phyloP scores from a whole-genome alignment of 2,797 vertebrate species.

The Peromyscus eremicus region DNA sequence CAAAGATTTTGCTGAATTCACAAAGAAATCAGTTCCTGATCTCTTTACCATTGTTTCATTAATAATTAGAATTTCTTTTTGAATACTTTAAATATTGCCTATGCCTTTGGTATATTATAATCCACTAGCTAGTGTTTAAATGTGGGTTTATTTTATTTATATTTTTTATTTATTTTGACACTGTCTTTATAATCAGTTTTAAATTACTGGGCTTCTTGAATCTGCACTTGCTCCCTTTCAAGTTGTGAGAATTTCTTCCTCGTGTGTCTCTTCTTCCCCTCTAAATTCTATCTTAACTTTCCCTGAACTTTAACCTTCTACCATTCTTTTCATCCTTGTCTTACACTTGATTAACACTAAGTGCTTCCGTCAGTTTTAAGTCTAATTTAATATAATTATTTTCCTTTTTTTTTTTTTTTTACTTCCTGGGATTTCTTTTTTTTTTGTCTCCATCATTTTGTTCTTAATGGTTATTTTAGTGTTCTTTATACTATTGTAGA shows the following conservation, averaged over 20 bases:
- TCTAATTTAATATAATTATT: slow-evolving; percentile 30
- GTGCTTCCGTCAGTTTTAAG: slow-evolving; percentile 25
- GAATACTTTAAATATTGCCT: background rate
- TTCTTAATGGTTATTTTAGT: background rate
- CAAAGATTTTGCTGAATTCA: background rate
- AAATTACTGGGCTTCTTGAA: background rate
- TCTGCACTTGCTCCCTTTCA: background rate
- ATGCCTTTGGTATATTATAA: background rate
- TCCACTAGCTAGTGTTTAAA: background rate
- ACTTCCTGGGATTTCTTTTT: background rate
- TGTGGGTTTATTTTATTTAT: background rate
- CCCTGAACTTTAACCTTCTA: background rate
- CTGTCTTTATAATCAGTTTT: background rate
- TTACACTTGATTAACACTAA: background rate
- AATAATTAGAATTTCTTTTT: slow-evolving; percentile 3
- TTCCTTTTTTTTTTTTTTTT: background rate
- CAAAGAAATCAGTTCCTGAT: background rate
- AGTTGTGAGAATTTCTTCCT: background rate
- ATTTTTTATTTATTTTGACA: background rate
- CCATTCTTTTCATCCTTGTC: background rate
- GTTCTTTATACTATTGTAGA: background rate
- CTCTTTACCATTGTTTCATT: background rate
- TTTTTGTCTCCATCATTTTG: background rate
- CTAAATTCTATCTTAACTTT: background rate
- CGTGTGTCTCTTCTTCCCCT: background rate